phyloP scores from a whole-genome alignment of 92 coral and sea anemone genomes.

The Chrysogorgia sp. region DNA sequence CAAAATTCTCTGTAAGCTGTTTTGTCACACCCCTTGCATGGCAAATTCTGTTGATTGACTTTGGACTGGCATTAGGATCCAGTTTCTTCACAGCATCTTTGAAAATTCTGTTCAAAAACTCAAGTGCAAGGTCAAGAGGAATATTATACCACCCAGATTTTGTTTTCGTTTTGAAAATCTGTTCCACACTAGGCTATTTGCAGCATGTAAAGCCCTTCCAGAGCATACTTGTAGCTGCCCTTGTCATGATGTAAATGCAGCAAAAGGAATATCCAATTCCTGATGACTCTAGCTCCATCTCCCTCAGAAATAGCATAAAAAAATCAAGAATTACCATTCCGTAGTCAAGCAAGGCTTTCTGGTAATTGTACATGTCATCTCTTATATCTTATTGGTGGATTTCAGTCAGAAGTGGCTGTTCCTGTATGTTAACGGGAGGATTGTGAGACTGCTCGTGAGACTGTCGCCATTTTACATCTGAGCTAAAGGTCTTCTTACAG shows the following conservation, averaged over 20 bases:
- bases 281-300: slow-evolving; percentile 56
- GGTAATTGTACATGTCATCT: slow-evolving; percentile 64
- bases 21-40: slow-evolving; percentile 25
- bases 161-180: slow-evolving; percentile 27
- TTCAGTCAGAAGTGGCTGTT: slow-evolving; percentile 43
- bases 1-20: slow-evolving; percentile 45
- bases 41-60: slow-evolving; percentile 50
- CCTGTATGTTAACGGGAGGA: slow-evolving; percentile 62
- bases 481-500: slow-evolving; percentile 63
- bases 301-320: slow-evolving; percentile 67
- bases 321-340: slow-evolving; percentile 65
- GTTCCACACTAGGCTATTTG: slow-evolving; percentile 35
- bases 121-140: slow-evolving; percentile 49
- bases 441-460: slow-evolving; percentile 72
- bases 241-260: slow-evolving; percentile 51
- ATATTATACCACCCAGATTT: slow-evolving; percentile 46
- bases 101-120: slow-evolving; percentile 52
- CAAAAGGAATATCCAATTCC: slow-evolving; percentile 62
- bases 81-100: slow-evolving; percentile 52
- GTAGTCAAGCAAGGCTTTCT: slow-evolving; percentile 63
- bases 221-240: slow-evolving; percentile 47
- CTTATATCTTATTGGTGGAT: slow-evolving; percentile 4
- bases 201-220: slow-evolving; percentile 55
- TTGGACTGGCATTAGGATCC: slow-evolving; percentile 37
- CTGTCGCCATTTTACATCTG: slow-evolving; percentile 64